phyloP scores from a whole-genome alignment of 2,113 vertebrate genomes.

The Ondatra zibethicus region DNA sequence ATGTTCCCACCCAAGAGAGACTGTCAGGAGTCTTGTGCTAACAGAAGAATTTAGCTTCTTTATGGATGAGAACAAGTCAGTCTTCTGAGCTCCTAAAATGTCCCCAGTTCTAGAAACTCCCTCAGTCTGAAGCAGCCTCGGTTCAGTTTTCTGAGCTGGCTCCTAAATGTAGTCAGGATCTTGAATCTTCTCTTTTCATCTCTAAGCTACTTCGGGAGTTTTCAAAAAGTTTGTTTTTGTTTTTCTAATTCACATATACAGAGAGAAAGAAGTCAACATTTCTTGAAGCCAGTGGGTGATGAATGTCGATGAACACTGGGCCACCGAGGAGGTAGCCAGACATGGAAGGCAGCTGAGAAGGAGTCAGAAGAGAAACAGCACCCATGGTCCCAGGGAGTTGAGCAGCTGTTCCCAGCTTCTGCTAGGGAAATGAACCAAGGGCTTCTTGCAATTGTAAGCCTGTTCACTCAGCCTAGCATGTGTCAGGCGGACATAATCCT shows the following conservation, averaged over 20 bases:
- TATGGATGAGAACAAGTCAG: background rate
- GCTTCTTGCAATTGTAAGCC: background rate
- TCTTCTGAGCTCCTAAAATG: slow-evolving; percentile 35
- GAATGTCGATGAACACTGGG: background rate
- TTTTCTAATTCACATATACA: background rate
- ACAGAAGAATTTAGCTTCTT: slow-evolving; percentile 22
- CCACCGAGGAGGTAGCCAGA: background rate
- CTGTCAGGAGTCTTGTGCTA: background rate
- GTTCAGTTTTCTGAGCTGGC: background rate
- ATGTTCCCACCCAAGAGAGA: background rate
- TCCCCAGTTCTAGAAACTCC: background rate
- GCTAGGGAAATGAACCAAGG: background rate
- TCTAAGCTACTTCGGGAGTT: background rate
- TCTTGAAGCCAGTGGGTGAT: background rate
- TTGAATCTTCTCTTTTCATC: background rate
- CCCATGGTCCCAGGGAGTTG: background rate
- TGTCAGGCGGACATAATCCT: background rate
- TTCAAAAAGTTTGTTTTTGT: background rate
- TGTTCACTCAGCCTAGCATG: background rate
- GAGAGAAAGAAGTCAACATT: background rate
- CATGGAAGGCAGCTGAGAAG: background rate
- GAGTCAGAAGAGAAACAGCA: background rate
- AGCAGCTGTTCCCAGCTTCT: background rate
- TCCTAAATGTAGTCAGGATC: background rate
- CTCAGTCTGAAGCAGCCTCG: background rate